Percentiles rank a stretch among this genome's conserved stretches.
These are phyloP conservation scores for Tiliacea citrago DNA, from an alignment of 2,888 invertebrate genomes.

Conservation along the genomic window DNA sequence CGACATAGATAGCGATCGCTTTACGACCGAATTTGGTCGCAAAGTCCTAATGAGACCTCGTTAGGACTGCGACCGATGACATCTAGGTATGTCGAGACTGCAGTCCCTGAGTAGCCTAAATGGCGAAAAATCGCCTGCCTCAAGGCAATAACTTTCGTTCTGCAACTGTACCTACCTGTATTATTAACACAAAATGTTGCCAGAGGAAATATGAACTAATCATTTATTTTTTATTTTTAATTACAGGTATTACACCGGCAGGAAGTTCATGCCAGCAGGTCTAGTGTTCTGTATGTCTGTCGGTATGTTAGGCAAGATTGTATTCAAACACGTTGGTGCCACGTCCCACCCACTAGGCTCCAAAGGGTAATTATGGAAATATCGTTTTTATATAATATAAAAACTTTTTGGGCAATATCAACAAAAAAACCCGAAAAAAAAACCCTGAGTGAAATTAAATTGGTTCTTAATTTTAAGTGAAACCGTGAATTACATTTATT, in stretches of 20 bases:
- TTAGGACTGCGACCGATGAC: no score
- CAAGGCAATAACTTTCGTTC: background rate
- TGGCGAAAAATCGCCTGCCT: background rate
- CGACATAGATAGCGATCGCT: no score
- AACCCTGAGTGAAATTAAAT: conserved; percentile 13
- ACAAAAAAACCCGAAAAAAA: background rate
- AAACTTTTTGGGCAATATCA: conserved; percentile 6
- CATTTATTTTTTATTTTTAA: background rate
- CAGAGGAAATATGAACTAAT: conserved; percentile 5
- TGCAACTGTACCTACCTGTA: background rate
- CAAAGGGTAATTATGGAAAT: conserved; percentile 40
- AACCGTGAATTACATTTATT: conserved; percentile 15
- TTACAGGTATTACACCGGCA: conserved; percentile 93
- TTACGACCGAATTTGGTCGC: no score
- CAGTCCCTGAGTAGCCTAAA: no score
- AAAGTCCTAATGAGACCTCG: no score
- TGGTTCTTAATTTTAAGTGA: conserved; percentile 50
- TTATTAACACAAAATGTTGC: background rate
- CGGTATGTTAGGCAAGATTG: conserved; percentile 91
- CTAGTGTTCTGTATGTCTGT: conserved; percentile 93
- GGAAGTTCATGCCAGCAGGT: conserved; percentile 99
- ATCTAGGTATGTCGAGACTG: no score
- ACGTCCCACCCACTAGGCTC: conserved; percentile 72
- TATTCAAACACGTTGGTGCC: conserved; percentile 86
- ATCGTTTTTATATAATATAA: conserved; percentile 43